Conservation (phyloP, 23 tunicate genomes). For the Trididemnum nubilum region DNA sequence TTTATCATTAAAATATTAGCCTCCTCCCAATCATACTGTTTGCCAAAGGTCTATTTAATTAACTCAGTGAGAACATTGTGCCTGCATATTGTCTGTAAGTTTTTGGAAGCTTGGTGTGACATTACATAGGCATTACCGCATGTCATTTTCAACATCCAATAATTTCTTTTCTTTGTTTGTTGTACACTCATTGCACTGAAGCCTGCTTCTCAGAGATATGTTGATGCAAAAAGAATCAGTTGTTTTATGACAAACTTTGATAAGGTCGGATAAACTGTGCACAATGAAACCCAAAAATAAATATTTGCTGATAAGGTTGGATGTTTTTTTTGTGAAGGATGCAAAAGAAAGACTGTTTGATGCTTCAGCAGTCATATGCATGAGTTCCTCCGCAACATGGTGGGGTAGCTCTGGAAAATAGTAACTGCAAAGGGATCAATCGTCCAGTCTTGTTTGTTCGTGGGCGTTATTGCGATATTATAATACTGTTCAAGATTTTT, state of each 20-base stretch:
- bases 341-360: slow-evolving; percentile 26
- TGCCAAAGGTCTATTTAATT: too few relatives aligned
- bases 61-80: too few relatives aligned
- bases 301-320: too few relatives aligned
- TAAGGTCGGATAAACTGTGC: slow-evolving; percentile 4
- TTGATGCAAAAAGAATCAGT: slow-evolving; percentile 8
- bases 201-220: slow-evolving; percentile 11
- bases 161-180: slow-evolving; percentile 25
- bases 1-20: too few relatives aligned
- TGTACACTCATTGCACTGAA: slow-evolving; percentile 24
- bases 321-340: slow-evolving; percentile 16
- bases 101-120: slow-evolving; percentile 26
- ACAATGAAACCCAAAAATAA: slow-evolving; percentile 26
- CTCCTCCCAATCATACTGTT: too few relatives aligned
- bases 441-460: slow-evolving; percentile 40
- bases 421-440: too few relatives aligned
- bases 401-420: slow-evolving; percentile 32
- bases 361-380: too few relatives aligned
- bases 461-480: slow-evolving; percentile 1
- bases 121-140: too few relatives aligned
- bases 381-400: slow-evolving; percentile 31
- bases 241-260: too few relatives aligned
- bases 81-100: slow-evolving; percentile 35
- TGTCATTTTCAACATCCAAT: slow-evolving; percentile 31
- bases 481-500: slow-evolving; percentile 40